These are phyloP conservation scores for Zosterops hypoxanthus DNA, from an alignment of 2,113 vertebrate species.

Conservation along the genomic window DNA sequence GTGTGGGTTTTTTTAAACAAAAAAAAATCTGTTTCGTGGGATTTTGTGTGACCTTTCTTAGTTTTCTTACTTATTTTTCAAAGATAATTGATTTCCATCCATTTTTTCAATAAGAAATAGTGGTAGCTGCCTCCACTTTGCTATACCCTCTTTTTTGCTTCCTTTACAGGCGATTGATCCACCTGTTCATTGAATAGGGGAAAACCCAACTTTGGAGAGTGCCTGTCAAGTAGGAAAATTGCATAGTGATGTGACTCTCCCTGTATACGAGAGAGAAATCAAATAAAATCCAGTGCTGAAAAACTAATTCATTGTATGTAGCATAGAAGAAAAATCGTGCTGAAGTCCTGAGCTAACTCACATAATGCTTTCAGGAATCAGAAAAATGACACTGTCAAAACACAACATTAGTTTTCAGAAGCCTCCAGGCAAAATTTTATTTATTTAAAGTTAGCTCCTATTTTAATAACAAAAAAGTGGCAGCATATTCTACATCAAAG, in stretches of 20 bases:
- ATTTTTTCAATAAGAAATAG: neutral
- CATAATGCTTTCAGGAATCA: constrained; percentile 68
- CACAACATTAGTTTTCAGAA: constrained; percentile 75
- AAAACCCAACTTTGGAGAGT: neutral
- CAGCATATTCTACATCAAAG: constrained; percentile 73
- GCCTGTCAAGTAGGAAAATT: neutral
- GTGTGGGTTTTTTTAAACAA: neutral
- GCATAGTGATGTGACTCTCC: neutral
- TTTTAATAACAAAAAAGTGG: constrained; percentile 76
- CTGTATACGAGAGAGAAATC: neutral
- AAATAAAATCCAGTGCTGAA: constrained; percentile 54
- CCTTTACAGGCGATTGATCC: neutral
- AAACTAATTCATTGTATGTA: constrained; percentile 38
- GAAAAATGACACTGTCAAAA: constrained; percentile 75
- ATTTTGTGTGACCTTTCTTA: neutral
- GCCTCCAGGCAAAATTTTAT: constrained; percentile 77
- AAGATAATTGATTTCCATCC: neutral
- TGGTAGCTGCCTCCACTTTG: neutral
- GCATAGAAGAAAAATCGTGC: constrained; percentile 60
- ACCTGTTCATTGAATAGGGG: neutral
- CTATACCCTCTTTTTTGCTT: neutral
- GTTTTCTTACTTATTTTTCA: neutral
- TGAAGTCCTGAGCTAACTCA: constrained; percentile 65
- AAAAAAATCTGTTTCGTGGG: neutral
- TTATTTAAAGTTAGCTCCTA: constrained; percentile 80